A percentile compares a stretch with the other conserved stretches of the same genome.
phyloP scores from a whole-genome alignment of 2,888 invertebrate genomes.

The Agriotes lineatus region DNA sequence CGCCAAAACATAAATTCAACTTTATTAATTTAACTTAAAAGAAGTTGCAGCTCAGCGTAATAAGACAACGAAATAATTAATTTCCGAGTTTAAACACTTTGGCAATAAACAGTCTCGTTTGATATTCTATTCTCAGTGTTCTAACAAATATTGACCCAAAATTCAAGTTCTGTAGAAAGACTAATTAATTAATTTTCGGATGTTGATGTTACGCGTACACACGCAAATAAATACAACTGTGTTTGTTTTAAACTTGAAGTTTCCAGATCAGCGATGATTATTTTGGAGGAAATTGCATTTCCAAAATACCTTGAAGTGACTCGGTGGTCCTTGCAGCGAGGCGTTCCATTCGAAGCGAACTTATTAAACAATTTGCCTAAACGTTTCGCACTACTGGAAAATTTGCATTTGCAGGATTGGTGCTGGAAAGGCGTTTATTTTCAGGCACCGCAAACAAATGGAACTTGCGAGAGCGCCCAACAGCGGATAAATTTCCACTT shows the following conservation, averaged over 20 bases:
- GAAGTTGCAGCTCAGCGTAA: slow-evolving; percentile 11
- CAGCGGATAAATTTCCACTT: slow-evolving; percentile 6
- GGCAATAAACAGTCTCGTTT: slow-evolving; percentile 28
- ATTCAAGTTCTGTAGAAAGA: slow-evolving; percentile 20
- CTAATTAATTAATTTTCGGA: slow-evolving; percentile 35
- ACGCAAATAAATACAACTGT: slow-evolving; percentile 22
- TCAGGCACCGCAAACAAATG: slow-evolving; percentile 6
- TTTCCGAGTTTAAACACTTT: slow-evolving; percentile 24
- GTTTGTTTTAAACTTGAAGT: slow-evolving; percentile 11
- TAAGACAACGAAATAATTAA: slow-evolving; percentile 31
- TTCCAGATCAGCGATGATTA: neutral
- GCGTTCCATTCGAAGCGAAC: neutral
- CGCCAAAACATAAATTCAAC: slow-evolving; percentile 17
- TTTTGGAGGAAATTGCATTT: neutral
- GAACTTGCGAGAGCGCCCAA: slow-evolving; percentile 2
- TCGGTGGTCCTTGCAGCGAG: neutral
- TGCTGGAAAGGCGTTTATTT: neutral
- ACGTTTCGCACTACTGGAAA: neutral
- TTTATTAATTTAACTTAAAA: slow-evolving; percentile 26
- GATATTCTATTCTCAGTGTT: slow-evolving; percentile 28
- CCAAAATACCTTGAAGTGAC: neutral
- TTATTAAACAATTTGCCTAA: slow-evolving; percentile 14
- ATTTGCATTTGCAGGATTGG: slow-evolving; percentile 4
- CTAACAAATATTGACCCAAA: slow-evolving; percentile 34
- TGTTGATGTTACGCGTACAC: slow-evolving; percentile 23